These are phyloP conservation scores for Muscicapa comitata DNA, from an alignment of 2,797 vertebrate species.

Conservation along the genomic window DNA sequence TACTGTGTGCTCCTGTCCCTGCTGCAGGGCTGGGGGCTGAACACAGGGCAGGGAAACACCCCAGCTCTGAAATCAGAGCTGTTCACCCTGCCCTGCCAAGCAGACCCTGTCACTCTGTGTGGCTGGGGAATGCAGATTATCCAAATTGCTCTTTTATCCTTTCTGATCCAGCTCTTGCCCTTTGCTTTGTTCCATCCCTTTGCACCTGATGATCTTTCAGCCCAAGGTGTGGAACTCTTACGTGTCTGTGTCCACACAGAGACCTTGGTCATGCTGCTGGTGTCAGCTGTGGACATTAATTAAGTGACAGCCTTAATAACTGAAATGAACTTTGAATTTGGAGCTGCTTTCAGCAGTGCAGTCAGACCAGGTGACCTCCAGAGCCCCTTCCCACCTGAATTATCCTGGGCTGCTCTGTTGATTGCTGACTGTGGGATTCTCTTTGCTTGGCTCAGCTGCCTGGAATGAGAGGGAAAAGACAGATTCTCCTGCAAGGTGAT, in stretches of 20 bases:
- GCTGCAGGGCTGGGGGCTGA: neutral
- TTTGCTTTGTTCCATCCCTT: neutral
- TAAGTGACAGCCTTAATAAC: neutral
- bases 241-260: neutral
- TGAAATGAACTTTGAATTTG: neutral
- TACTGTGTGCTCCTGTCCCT: neutral
- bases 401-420: neutral
- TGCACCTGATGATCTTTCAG: neutral
- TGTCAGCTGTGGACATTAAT: neutral
- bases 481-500: neutral
- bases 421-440: neutral
- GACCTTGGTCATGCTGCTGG: neutral
- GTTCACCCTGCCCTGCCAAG: no score
- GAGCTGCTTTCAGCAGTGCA: neutral
- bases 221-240: neutral
- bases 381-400: neutral
- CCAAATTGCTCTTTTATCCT: neutral
- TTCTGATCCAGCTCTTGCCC: neutral
- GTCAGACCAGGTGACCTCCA: neutral
- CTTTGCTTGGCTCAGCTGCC: neutral
- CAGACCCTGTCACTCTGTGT: neutral
- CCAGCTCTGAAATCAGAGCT: neutral
- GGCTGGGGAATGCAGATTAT: neutral
- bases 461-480: neutral
- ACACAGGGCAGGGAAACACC: accelerated